These are phyloP conservation scores for Poliocrania exsul DNA, from an alignment of 2,797 vertebrate genomes.

Conservation along the genomic window DNA sequence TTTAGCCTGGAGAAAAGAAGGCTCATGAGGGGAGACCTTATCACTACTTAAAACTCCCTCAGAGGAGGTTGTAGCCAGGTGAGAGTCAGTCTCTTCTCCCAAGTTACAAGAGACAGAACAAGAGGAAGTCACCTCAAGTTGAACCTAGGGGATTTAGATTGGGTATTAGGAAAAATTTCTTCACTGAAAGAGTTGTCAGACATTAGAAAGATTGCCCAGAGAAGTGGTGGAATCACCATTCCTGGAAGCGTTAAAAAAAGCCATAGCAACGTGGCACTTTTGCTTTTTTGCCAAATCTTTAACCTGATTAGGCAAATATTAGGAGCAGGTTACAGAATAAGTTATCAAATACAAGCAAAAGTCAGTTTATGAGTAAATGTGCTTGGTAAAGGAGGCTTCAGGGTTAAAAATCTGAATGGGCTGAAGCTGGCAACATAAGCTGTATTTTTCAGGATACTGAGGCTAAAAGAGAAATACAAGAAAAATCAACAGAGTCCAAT, in stretches of 20 bases:
- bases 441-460: background rate
- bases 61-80: background rate
- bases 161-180: background rate
- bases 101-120: rapidly evolving
- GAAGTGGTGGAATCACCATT: background rate
- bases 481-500: constrained; percentile 4
- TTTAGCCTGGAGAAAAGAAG: background rate
- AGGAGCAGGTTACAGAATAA: background rate
- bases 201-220: background rate
- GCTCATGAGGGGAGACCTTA: no score
- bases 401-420: background rate
- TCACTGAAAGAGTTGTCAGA: background rate
- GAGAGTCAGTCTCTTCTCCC: background rate
- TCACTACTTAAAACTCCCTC: background rate
- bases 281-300: background rate
- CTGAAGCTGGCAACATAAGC: background rate
- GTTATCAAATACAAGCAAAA: background rate
- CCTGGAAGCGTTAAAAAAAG: rapidly evolving
- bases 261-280: background rate
- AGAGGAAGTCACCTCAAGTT: background rate
- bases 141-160: background rate
- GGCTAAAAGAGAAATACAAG: constrained; percentile 23
- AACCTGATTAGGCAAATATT: constrained; percentile 23
- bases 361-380: background rate
- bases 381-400: constrained; percentile 2